Conservation (phyloP, 2,888 invertebrate genomes). For the Pogonocherus hispidulus region DNA sequence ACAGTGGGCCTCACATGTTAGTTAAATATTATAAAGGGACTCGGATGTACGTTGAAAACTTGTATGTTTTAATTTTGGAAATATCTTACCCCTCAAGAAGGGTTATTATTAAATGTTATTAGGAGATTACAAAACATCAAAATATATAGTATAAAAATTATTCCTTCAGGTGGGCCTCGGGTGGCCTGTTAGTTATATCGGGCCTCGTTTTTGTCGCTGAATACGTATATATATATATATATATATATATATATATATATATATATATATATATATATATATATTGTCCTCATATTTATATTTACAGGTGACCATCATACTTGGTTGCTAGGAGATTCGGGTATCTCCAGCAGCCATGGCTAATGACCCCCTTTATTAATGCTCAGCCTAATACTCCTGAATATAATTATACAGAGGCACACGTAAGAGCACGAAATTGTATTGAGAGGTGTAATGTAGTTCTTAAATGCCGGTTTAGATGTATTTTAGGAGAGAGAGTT, state of each 20-base stretch:
- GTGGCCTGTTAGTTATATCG: too few species aligned
- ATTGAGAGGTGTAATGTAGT: background rate
- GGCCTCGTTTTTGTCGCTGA: too few species aligned
- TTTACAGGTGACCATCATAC: background rate
- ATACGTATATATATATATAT: too few species aligned
- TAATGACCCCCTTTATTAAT: conserved; percentile 30
- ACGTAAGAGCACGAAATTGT: background rate
- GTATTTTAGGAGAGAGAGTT: background rate
- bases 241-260: background rate
- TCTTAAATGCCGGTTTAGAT: background rate
- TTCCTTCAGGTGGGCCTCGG: too few species aligned
- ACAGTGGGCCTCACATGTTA: too few species aligned
- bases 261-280: background rate
- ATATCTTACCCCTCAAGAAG: too few species aligned
- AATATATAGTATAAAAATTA: too few species aligned
- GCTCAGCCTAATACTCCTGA: conserved; percentile 23
- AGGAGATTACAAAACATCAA: too few species aligned
- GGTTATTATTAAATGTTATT: too few species aligned
- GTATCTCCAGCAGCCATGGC: conserved; percentile 33
- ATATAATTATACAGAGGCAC: conserved; percentile 23
- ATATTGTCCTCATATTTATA: background rate
- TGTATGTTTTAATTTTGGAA: too few species aligned
- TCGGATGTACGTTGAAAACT: too few species aligned
- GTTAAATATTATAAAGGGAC: too few species aligned
- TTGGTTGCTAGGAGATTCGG: background rate